Conservation (phyloP, 2,113 vertebrate genomes). For the Spheniscus mendiculus region DNA sequence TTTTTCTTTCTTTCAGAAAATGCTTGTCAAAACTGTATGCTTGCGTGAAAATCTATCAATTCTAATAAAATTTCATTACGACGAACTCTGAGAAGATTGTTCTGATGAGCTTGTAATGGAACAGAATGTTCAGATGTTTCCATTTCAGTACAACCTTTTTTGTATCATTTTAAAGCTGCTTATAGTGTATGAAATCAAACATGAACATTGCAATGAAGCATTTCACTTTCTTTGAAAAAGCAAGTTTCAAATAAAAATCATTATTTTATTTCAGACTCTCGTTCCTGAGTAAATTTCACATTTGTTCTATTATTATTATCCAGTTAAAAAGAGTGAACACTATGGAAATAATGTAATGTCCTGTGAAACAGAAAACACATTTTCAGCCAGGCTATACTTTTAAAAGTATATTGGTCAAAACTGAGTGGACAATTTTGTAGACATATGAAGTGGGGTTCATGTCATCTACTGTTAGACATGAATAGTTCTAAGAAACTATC, state of each 20-base stretch:
- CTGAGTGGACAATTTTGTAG: neutral
- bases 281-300: neutral
- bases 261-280: neutral
- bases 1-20: neutral
- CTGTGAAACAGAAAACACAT: neutral
- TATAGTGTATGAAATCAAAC: slow-evolving; percentile 9
- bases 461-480: neutral
- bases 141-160: slow-evolving; percentile 17
- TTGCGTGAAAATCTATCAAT: slow-evolving; percentile 19
- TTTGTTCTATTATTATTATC: neutral
- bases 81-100: neutral
- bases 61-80: slow-evolving; percentile 34
- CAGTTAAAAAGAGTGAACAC: neutral
- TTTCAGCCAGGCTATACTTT: neutral
- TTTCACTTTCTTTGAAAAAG: neutral
- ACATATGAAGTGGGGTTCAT: neutral
- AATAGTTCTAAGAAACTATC: neutral
- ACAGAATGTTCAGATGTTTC: slow-evolving; percentile 18
- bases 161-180: neutral
- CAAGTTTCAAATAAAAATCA: neutral
- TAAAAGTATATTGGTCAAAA: neutral
- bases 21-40: neutral
- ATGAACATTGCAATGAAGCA: neutral
- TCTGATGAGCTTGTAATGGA: slow-evolving; percentile 22
- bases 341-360: neutral